Percentiles rank a stretch among this genome's conserved stretches.
Evolutionary conservation across 1,140 invertebrate species (phyloP).

Genomic region (Hylaeus volcanicus): DNA sequence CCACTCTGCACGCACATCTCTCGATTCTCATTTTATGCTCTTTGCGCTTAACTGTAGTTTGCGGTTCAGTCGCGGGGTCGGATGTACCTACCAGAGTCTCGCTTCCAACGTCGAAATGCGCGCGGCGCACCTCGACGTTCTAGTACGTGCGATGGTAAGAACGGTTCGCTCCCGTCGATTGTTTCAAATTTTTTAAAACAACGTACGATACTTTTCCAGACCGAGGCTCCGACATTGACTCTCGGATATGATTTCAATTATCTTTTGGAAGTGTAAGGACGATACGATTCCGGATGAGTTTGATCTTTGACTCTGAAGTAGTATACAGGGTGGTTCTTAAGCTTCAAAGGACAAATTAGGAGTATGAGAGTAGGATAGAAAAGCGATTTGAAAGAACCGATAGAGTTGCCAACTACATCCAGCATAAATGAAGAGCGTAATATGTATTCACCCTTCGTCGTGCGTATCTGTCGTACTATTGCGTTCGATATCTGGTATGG

Average conservation of each 20-base stretch:
- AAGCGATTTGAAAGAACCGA: no score
- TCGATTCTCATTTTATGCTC: conserved; percentile 71
- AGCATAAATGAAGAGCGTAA: no score
- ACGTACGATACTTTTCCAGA: not conserved
- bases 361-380: no score
- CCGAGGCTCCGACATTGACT: not conserved
- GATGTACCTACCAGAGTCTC: conserved; percentile 48
- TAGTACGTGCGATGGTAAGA: no score
- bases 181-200: not conserved
- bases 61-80: conserved; percentile 69
- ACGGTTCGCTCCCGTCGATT: no score
- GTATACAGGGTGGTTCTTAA: not conserved
- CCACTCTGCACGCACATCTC: conserved; percentile 62
- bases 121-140: conserved; percentile 9
- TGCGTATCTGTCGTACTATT: no score
- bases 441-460: no score
- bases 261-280: no score
- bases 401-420: no score
- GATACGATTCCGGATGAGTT: no score
- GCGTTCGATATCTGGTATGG: no score
- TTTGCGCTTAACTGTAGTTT: conserved; percentile 74
- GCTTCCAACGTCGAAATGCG: conserved; percentile 43
- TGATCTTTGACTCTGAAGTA: not conserved
- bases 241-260: not conserved
- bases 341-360: no score